Base-by-base conservation (phyloP, 2,113 vertebrate species). In the Crypturellus undulatus region DNA sequence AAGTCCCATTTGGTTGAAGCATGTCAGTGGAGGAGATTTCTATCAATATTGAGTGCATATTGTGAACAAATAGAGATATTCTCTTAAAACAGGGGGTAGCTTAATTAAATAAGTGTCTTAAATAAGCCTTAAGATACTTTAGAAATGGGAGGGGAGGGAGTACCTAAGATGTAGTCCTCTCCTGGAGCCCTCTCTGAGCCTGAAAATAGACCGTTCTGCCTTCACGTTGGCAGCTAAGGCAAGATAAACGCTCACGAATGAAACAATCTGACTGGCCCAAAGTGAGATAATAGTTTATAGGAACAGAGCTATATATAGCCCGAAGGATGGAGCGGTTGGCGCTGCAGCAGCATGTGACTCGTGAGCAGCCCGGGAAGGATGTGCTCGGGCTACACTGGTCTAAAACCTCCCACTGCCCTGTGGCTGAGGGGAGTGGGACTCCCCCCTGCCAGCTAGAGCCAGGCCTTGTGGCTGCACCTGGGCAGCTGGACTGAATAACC, bases 391-490 rank as follows among this genome's bases (percentile, higher is more conserved):
- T 47, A 73, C 18, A 52, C 62, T 89, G 21, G 68, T 75, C 51
- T 65, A 54, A 0, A 5, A 0, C 9, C 79, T 58, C n/a, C 1
- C 49, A 58, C 79, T 71, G 72, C 18, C 4, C 79, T 62, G 76
- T 64, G 19, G 10, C 9, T 6, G 20, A 22, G 21, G 34, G 10
- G 3, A 2, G 3, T 8, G 42, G 34, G 42, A 52, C 38, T 30
- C 49, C 28, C 0, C 2, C 4, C 0, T 4, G 62, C 40, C 43
- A 43, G 7, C 0, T 0, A 34, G 54, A 2, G 9, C 30, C 51
- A 12, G 45, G 32, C 30, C 1, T 30, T n/a, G 26, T 59, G 71
- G 11, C 13, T 63, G 34, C 19, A 24, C 52, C 69, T 34, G 13
- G 77, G 47, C 72, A 84, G 65, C 64, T 60, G 12, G 58, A 60